A percentile compares a stretch with the other conserved stretches of the same genome.
Evolutionary conservation across 2,113 vertebrate genomes (phyloP).

Genomic region (Platycercus adscitus): DNA sequence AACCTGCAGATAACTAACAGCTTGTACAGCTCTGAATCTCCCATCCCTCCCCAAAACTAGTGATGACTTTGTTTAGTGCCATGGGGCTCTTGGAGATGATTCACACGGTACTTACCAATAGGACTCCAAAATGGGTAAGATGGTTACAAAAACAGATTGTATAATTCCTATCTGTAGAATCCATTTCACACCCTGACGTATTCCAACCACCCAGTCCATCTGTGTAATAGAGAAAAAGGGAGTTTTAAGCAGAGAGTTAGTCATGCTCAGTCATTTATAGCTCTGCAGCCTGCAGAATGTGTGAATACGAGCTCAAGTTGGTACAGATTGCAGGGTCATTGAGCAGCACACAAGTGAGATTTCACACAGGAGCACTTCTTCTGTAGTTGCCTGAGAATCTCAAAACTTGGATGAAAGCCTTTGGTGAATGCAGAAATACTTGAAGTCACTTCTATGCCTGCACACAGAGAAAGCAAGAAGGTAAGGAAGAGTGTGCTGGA

Average conservation of each 20-base stretch:
- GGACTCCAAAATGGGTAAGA: conserved; percentile 91
- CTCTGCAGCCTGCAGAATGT: conserved; percentile 34
- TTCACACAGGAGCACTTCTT: conserved; percentile 31
- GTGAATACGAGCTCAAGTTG: conserved; percentile 60
- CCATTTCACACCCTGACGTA: conserved; percentile 78
- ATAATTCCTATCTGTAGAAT: conserved; percentile 73
- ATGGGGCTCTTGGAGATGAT: background rate
- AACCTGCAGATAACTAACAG: background rate
- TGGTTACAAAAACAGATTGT: conserved; percentile 90
- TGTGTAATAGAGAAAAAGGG: conserved; percentile 67
- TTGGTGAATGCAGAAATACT: background rate
- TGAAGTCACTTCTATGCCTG: background rate
- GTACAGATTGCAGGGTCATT: conserved; percentile 54
- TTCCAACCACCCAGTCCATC: conserved; percentile 89
- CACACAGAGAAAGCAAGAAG: background rate
- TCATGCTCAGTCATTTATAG: conserved; percentile 68
- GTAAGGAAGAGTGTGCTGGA: background rate
- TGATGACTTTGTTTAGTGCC: background rate
- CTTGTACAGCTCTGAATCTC: background rate
- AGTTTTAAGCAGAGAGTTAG: conserved; percentile 72
- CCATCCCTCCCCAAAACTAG: background rate
- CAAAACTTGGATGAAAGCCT: conserved; percentile 20
- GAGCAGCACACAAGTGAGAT: conserved; percentile 18
- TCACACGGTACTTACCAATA: conserved; percentile 84
- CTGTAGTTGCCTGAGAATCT: background rate